phyloP scores from a whole-genome alignment of 2,888 invertebrate genomes.

The Tenthredo scrophulariae region DNA sequence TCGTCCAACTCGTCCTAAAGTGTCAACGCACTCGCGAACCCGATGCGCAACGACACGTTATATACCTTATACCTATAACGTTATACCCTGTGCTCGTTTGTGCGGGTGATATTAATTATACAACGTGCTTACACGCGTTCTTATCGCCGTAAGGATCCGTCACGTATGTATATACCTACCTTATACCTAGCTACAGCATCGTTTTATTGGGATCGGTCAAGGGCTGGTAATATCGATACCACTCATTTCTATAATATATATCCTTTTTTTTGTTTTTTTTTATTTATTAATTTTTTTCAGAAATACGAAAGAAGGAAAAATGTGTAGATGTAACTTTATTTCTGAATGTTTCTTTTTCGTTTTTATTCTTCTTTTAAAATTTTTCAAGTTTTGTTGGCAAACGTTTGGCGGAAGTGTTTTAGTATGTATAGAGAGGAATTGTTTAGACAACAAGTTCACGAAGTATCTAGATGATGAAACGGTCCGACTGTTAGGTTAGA shows the following conservation, averaged over 20 bases:
- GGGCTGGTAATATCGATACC: neutral
- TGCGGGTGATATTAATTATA: slow-evolving; percentile 29
- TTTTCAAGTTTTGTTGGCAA: neutral
- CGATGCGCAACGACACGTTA: slow-evolving; percentile 48
- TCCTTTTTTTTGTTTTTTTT: no score
- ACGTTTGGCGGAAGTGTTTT: neutral
- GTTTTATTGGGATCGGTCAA: slow-evolving; percentile 2
- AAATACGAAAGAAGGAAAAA: neutral
- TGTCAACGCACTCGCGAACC: slow-evolving; percentile 49
- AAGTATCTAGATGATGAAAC: slow-evolving; percentile 28
- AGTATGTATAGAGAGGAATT: neutral
- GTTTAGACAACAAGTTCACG: neutral
- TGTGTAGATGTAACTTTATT: neutral
- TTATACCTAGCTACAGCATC: neutral
- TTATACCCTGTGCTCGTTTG: neutral
- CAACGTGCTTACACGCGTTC: slow-evolving; percentile 21
- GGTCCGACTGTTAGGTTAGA: slow-evolving; percentile 23
- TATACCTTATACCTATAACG: neutral
- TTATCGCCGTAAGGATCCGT: neutral
- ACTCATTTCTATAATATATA: no score
- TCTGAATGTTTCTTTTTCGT: neutral
- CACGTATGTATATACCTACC: neutral
- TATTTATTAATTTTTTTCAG: no score
- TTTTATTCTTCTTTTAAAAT: neutral
- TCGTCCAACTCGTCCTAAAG: slow-evolving; percentile 48